Evolutionary conservation across 1,140 invertebrate species (phyloP).

Genomic region (Phymastichus coffea): DNA sequence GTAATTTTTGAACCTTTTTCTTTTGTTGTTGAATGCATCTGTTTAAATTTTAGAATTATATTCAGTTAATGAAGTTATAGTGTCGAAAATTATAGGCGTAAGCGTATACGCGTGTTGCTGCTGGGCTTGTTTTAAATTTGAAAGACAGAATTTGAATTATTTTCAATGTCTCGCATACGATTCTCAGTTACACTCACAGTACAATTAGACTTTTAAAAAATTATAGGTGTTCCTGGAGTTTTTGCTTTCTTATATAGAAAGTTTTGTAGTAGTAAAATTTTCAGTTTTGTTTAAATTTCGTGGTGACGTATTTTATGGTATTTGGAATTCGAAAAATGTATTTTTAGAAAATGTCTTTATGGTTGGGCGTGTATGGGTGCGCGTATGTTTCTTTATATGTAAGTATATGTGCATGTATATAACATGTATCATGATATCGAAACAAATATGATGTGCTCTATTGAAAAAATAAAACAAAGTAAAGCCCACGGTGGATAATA

Average conservation of each 20-base stretch:
- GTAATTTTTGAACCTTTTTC: not conserved
- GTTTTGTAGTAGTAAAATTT: not conserved
- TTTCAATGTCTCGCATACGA: not conserved
- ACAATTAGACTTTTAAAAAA: not conserved
- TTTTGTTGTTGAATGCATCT: not conserved
- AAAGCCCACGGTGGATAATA: not conserved
- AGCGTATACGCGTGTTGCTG: not conserved
- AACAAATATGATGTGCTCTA: not conserved
- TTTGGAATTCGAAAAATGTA: too few relatives aligned
- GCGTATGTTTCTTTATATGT: not conserved
- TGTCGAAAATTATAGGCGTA: not conserved
- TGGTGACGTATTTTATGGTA: not conserved
- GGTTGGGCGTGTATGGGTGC: not conserved
- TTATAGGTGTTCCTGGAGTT: not conserved
- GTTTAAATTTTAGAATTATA: conserved; percentile 1
- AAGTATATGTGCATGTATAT: not conserved
- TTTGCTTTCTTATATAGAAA: conserved; percentile 3
- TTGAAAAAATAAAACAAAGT: not conserved
- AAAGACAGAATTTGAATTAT: too few relatives aligned
- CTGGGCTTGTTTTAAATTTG: not conserved
- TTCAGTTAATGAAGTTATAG: too few relatives aligned
- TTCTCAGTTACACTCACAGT: not conserved
- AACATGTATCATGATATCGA: not conserved
- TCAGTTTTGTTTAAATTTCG: not conserved
- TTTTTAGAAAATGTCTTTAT: conserved; percentile 1